Base-by-base conservation (phyloP, 2,797 vertebrate species). In the Tinamus major region DNA sequence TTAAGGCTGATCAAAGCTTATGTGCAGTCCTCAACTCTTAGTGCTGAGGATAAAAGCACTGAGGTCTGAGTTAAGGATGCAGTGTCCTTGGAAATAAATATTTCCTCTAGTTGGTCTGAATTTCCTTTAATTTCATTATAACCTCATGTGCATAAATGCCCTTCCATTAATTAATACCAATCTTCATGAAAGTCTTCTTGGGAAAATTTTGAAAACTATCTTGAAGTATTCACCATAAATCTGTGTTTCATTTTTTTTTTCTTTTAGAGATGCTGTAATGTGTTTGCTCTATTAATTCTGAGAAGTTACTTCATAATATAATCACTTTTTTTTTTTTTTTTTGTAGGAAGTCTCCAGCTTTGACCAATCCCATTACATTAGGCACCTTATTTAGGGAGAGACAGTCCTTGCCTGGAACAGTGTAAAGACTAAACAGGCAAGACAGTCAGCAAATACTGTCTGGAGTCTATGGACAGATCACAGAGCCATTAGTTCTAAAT, bases 1-100 rank as follows among this genome's bases (percentile, higher is more conserved):
- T 95, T 95, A 94, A 80, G 23, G 56, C 20, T 95, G 90, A 96
- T 97, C 92, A 96, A 97, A 97, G 92, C 79, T 86, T 53, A 70
- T 90, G 41, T 58, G 35, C 79, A 95, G 87, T 79, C 79, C 84
- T 89, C 27, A 65, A 51, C 61, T 90, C 26, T 76, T 84, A 72
- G 68, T n/a, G 79, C 29, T 86, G 84, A 75, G 84, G 84, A 96
- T 90, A 82, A 96, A 95, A 95, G 92, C 44, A 90, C 14, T 35
- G 65, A 92, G 70, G 39, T 65, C 79, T 91, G 85, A 91, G 56
- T 68, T 79, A 87, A 93, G 87, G 89, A 91, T 89, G 92, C 76
- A 44, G 29, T 84, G 70, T 84, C 90, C 86, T 94, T 82, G 92
- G 63, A 93, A 95, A 92, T 86, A 77, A 23, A 59, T 56, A 74